phyloP scores from a whole-genome alignment of 2,888 invertebrate genomes.

The Rhabditoides inermis region DNA sequence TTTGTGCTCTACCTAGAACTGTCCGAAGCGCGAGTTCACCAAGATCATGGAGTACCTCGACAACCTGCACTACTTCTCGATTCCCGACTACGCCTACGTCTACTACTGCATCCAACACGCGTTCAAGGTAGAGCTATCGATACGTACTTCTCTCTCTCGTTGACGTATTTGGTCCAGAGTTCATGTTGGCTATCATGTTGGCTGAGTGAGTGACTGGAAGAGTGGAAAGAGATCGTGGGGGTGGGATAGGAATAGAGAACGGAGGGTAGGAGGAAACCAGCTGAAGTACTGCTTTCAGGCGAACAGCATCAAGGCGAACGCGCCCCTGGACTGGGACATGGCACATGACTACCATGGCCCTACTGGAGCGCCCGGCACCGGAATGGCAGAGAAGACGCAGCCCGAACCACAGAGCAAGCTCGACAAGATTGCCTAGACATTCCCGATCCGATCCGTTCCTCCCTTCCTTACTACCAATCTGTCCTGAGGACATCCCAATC shows the following conservation, averaged over 20 bases:
- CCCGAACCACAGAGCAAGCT: too few species aligned
- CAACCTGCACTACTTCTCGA: slow-evolving; percentile 25
- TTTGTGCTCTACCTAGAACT: too few species aligned
- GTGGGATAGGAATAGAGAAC: background rate
- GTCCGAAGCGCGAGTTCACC: slow-evolving; percentile 25
- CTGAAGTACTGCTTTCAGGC: slow-evolving; percentile 2
- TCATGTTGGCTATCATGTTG: background rate
- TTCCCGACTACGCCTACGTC: slow-evolving; percentile 40
- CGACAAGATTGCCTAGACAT: too few species aligned
- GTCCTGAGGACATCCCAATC: too few species aligned
- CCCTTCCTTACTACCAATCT: too few species aligned
- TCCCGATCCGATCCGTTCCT: too few species aligned
- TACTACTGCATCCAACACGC: slow-evolving; percentile 28
- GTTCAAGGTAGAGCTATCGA: slow-evolving; percentile 12
- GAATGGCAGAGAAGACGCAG: too few species aligned
- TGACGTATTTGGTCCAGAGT: too few species aligned
- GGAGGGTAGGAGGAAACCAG: background rate
- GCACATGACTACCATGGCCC: slow-evolving; percentile 22
- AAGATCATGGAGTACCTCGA: slow-evolving; percentile 30
- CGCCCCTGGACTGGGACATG: slow-evolving; percentile 37
- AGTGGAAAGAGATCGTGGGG: too few species aligned
- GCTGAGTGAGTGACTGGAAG: too few species aligned
- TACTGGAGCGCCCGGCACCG: slow-evolving; percentile 21
- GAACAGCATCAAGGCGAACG: slow-evolving; percentile 22
- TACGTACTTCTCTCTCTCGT: background rate